These are phyloP conservation scores for Dryomyza anilis DNA, from an alignment of 2,888 invertebrate species.

Conservation along the genomic window DNA sequence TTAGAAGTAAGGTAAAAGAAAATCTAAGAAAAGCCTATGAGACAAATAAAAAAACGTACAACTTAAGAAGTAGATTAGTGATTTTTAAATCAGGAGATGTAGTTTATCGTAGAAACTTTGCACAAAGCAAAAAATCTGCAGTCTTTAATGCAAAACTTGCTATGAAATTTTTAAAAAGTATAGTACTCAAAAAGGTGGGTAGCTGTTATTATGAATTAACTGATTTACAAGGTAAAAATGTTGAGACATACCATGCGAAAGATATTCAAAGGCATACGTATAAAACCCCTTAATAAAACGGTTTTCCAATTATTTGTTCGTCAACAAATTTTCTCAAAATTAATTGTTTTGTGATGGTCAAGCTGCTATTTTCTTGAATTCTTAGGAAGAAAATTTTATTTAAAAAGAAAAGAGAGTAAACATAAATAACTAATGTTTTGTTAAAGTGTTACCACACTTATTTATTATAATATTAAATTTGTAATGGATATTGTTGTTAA, in stretches of 20 bases:
- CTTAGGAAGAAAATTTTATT: not conserved
- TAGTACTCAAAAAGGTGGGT: not conserved
- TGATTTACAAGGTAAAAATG: not conserved
- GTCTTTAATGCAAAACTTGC: conserved; percentile 3
- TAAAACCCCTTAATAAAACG: not conserved
- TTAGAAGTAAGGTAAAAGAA: not conserved
- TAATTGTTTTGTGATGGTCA: not conserved
- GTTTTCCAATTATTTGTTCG: not conserved
- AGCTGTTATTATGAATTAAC: not conserved
- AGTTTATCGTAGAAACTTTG: conserved; percentile 14
- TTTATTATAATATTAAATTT: too few species aligned
- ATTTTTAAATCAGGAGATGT: not conserved
- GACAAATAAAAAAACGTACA: conserved; percentile 4
- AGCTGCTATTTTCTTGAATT: not conserved
- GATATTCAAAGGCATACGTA: not conserved
- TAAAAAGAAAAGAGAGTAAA: too few species aligned
- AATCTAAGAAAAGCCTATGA: not conserved
- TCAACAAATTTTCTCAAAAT: not conserved
- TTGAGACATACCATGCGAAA: conserved; percentile 1
- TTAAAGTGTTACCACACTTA: too few species aligned
- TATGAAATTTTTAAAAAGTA: not conserved
- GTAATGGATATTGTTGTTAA: too few species aligned
- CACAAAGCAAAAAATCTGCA: conserved; percentile 10
- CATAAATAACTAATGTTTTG: not conserved
- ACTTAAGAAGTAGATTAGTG: conserved; percentile 2